phyloP scores from a whole-genome alignment of 2,113 vertebrate species.

The Hippolais icterina region DNA sequence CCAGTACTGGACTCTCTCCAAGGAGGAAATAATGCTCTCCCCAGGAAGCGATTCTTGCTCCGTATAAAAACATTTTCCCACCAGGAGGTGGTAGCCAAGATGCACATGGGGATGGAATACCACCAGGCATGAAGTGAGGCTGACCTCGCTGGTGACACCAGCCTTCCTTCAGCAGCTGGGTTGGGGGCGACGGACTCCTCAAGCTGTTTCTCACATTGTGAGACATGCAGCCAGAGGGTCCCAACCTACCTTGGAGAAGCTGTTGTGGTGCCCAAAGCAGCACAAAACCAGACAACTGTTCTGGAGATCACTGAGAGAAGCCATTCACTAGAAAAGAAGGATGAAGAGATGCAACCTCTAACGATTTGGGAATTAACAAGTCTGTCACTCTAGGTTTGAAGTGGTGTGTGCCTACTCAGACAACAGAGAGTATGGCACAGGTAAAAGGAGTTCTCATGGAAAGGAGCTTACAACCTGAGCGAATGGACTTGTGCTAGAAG shows the following conservation, averaged over 20 bases:
- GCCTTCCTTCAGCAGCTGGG: neutral
- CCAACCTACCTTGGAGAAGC: neutral
- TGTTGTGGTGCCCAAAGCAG: accelerated
- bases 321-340: neutral
- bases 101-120: neutral
- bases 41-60: neutral
- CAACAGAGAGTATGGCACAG: neutral
- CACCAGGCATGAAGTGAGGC: neutral
- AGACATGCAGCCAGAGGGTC: accelerated
- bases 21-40: neutral
- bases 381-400: neutral
- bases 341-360: neutral
- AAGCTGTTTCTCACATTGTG: neutral
- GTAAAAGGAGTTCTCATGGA: neutral
- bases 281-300: accelerated
- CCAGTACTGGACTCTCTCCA: constrained; percentile 19
- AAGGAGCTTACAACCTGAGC: neutral
- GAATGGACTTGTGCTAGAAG: neutral
- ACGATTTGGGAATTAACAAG: accelerated
- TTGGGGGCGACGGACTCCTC: accelerated
- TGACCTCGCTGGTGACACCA: neutral
- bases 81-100: constrained; percentile 44
- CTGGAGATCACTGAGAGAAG: neutral
- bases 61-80: neutral
- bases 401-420: neutral